These are phyloP conservation scores for Neotoma lepida DNA, from an alignment of 2,113 vertebrate species.

Conservation along the genomic window DNA sequence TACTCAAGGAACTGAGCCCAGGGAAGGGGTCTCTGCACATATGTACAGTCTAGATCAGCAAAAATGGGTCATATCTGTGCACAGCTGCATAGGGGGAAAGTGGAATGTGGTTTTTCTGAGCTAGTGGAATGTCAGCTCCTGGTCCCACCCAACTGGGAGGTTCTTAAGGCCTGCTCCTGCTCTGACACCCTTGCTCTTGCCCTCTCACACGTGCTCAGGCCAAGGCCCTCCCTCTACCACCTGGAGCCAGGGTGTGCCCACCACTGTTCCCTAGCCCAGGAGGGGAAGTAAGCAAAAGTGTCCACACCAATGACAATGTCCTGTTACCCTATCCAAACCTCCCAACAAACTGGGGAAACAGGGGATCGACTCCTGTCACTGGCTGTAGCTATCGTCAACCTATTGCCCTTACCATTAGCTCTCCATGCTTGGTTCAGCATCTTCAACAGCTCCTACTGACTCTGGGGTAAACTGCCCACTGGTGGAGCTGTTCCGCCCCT, in stretches of 20 bases:
- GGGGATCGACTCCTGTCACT: not conserved
- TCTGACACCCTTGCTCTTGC: accelerated
- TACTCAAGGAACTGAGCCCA: not conserved
- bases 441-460: not conserved
- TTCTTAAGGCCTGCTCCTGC: not conserved
- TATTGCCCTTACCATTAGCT: not conserved
- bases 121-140: not conserved
- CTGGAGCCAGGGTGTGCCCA: not conserved
- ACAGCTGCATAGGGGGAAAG: accelerated
- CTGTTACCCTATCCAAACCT: not conserved
- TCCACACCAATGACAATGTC: not conserved
- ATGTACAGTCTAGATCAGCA: not conserved
- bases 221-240: no score
- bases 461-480: not conserved
- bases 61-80: not conserved
- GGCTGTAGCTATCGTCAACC: accelerated
- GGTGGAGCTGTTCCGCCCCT: not conserved
- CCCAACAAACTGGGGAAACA: not conserved
- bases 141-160: not conserved
- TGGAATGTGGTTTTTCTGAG: not conserved
- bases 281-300: not conserved
- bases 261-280: not conserved
- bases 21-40: not conserved
- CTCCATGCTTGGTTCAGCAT: not conserved
- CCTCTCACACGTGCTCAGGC: not conserved